Evolutionary conservation across 2,797 vertebrate species (phyloP).

Genomic region (Pachyuromys duprasi): DNA sequence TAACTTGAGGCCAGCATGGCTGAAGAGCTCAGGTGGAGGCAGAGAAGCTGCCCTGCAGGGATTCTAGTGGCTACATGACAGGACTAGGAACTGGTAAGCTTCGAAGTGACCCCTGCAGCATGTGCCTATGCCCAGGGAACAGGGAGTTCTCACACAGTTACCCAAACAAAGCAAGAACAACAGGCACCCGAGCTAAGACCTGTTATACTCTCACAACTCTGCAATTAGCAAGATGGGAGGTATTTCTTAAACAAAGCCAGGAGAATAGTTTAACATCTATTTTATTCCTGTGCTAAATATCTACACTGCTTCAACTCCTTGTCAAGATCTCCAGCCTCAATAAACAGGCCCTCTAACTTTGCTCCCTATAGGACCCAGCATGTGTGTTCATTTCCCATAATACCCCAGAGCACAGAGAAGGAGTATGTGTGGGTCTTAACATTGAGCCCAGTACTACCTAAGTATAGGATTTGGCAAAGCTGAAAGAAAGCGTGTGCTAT

Average conservation of each 20-base stretch:
- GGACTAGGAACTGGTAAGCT: not conserved
- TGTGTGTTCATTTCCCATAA: not conserved
- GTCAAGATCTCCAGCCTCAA: not conserved
- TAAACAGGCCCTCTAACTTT: not conserved
- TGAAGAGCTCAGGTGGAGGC: not conserved
- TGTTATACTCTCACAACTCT: not conserved
- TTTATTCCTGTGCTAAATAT: conserved; percentile 32
- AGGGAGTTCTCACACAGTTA: not conserved
- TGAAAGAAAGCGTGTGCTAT: not conserved
- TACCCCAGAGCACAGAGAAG: not conserved
- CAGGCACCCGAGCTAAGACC: not conserved
- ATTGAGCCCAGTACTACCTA: not conserved
- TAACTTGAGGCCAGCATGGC: not conserved
- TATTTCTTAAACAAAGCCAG: conserved; percentile 40
- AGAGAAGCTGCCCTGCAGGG: not conserved
- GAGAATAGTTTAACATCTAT: conserved; percentile 38
- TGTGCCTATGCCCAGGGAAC: no score
- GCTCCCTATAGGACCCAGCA: not conserved
- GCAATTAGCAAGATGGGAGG: conserved; percentile 46
- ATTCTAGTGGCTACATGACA: not conserved
- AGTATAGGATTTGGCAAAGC: not conserved
- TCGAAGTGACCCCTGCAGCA: not conserved
- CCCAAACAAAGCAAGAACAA: conserved; percentile 37
- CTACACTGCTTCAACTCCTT: not conserved
- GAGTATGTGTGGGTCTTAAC: not conserved